These are phyloP conservation scores for Acanthoscelides obtectus DNA, from an alignment of 2,888 invertebrate genomes.

Conservation along the genomic window DNA sequence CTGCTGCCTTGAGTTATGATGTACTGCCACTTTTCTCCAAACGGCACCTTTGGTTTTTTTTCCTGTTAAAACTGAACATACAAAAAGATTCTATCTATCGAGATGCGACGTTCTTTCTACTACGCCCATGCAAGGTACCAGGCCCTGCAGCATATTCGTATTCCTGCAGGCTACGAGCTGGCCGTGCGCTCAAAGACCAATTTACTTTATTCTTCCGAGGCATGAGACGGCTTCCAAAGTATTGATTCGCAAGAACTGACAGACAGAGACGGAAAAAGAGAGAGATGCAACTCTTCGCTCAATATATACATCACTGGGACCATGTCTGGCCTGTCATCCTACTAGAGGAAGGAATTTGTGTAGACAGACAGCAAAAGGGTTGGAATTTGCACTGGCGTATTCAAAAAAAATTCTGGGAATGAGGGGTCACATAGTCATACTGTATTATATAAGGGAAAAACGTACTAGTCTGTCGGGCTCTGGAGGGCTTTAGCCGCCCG, in stretches of 20 bases:
- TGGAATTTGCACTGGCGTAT: no score
- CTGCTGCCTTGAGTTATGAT: no score
- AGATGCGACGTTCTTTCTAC: background rate
- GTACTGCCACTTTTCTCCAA: no score
- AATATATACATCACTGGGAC: background rate
- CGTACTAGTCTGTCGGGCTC: no score
- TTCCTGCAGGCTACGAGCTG: background rate
- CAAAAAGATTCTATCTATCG: no score
- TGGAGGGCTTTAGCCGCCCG: no score
- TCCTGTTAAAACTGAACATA: no score
- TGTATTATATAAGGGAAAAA: no score
- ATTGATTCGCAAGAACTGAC: background rate
- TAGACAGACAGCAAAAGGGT: background rate
- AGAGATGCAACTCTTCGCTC: background rate
- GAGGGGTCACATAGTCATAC: no score
- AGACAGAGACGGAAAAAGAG: background rate
- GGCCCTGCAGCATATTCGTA: background rate
- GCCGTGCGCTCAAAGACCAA: background rate
- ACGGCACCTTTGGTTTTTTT: no score
- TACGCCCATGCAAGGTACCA: background rate
- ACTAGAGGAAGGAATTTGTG: background rate
- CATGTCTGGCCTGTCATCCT: background rate
- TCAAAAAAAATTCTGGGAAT: no score
- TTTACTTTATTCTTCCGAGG: slow-evolving; percentile 1
- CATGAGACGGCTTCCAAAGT: background rate